Evolutionary conservation across 2,888 invertebrate species (phyloP), one percentile per base, ranked within the genome.

Genomic region (Cephus rjabovi): DNA sequence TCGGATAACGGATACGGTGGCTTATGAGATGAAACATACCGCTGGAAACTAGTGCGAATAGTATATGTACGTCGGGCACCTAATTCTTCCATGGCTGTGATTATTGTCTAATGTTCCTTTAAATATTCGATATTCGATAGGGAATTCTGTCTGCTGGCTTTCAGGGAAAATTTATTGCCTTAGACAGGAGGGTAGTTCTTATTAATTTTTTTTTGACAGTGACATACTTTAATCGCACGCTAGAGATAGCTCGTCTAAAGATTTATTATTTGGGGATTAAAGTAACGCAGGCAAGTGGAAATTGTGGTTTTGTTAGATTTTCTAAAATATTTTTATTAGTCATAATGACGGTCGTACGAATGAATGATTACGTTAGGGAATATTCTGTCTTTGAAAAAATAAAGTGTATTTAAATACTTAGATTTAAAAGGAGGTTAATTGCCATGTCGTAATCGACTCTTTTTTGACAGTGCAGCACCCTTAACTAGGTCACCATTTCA

Each of bases 1-100:
- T 33, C 68, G 40, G 9, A 31, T 56, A 77, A 73, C 40, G 40
- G 74, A 77, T 76, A 76, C 76, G 34, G n/a, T 77, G 34, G 70
- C 12, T 76, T 76, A 56, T 9, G 56, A 56, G 56, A 56, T 56
- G 23, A 56, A 56, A 56, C 56, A 23, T 23, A 23, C 15, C 9
- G 23, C 56, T 56, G 56, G 56, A 56, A 56, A 56, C 9, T 56
- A 56, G 56, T 56, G 56, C 56, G 23, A 56, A 56, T 56, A 23
- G 1, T 9, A 23, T 56, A 23, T 40, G 15, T 56, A 56, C 56
- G 23, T 56, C 9, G 6, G 23, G 9, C 23, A 56, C 23, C 56
- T 56, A 23, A 23, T 56, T 56, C 23, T 56, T 56, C 9, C 56
- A 23, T 56, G 56, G 15, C 56, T 56, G 56, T 56, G 56, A 23